These are phyloP conservation scores for Paradisaea rubra DNA, from an alignment of 2,113 vertebrate species.

Conservation along the genomic window DNA sequence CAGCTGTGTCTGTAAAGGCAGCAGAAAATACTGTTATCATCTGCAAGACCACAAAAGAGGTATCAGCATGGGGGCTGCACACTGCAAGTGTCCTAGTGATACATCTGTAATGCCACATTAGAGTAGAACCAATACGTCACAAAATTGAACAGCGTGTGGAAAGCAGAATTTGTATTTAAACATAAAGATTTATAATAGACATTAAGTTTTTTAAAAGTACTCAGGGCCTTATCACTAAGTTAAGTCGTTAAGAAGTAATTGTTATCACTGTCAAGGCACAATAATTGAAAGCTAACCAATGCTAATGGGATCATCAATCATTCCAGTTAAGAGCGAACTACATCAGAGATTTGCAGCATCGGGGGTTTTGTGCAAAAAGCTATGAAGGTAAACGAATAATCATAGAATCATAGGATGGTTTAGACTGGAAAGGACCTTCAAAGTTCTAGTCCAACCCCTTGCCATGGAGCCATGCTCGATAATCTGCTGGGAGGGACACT, in stretches of 20 bases:
- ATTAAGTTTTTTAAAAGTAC: not conserved
- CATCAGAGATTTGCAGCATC: not conserved
- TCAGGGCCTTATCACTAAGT: not conserved
- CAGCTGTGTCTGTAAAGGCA: not conserved
- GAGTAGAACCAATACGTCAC: not conserved
- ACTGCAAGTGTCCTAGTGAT: fast-evolving
- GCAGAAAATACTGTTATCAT: not conserved
- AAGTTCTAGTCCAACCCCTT: not conserved
- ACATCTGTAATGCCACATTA: not conserved
- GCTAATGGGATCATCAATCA: not conserved
- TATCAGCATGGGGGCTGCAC: not conserved
- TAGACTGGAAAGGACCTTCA: not conserved
- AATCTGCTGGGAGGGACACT: not conserved
- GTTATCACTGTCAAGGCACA: not conserved
- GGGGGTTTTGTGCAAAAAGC: not conserved
- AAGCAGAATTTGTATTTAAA: not conserved
- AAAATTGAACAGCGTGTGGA: not conserved
- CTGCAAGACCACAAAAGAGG: not conserved
- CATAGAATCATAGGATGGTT: not conserved
- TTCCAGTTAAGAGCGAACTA: not conserved
- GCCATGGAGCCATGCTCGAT: not conserved
- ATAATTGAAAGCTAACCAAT: not conserved
- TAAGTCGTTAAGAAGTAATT: not conserved
- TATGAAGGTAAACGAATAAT: not conserved
- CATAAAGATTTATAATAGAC: not conserved